These are phyloP conservation scores for Morone chrysops DNA, from an alignment of 2,113 vertebrate genomes.

Conservation along the genomic window DNA sequence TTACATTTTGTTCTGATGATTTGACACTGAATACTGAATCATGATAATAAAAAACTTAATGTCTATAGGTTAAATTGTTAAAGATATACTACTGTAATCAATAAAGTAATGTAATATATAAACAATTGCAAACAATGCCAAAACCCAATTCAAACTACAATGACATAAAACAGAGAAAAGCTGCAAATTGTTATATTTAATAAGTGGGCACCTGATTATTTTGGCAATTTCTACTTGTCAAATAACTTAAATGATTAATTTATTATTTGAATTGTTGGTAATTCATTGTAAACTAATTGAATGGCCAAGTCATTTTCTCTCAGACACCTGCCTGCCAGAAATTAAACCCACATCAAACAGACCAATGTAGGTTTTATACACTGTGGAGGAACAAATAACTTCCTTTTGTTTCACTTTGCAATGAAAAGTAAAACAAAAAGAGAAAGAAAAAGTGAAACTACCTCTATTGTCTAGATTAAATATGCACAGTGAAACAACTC, in stretches of 20 bases:
- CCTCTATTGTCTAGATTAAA: not conserved
- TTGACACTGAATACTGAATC: not conserved
- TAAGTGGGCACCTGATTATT: not conserved
- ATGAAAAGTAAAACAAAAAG: not conserved
- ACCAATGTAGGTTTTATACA: not conserved
- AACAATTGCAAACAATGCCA: too few relatives aligned
- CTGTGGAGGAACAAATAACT: not conserved
- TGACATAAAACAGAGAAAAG: not conserved
- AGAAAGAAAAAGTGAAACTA: not conserved
- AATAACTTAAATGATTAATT: not conserved
- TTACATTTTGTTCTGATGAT: not conserved
- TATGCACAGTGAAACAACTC: not conserved
- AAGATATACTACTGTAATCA: not conserved
- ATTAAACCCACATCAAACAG: conserved; percentile 19
- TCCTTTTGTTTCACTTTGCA: conserved; percentile 16
- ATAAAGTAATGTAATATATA: not conserved
- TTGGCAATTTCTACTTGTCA: not conserved
- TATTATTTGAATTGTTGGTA: not conserved
- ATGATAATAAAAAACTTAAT: not conserved
- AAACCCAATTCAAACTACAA: too few relatives aligned
- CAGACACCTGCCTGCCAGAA: conserved; percentile 7
- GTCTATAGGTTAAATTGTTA: not conserved
- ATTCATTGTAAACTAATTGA: not conserved
- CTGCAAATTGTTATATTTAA: not conserved
- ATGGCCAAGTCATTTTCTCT: not conserved